Evolutionary conservation across 1,140 invertebrate species (phyloP), one percentile per base, ranked within the genome.

Genomic region (Periplaneta americana): DNA sequence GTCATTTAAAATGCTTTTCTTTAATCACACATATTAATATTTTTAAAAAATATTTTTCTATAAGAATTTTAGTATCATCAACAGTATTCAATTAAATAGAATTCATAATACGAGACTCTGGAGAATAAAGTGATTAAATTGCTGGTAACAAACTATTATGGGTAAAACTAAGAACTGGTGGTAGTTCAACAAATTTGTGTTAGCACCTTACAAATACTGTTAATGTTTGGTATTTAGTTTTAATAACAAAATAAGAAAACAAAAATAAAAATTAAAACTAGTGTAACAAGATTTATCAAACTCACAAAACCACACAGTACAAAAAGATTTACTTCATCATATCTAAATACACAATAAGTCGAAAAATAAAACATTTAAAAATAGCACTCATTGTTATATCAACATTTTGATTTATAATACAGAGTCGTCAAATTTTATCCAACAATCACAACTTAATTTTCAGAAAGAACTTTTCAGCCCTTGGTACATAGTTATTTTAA

Each of bases 201-300:
- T 74, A 80, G 79, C 79, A 80, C 79, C 79, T 74, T 80, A 39
- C n/a, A 74, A 80, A 80, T 80, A 80, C 79, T 80, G 79, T 80
- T 79, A 79, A 33, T 79, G 22, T 79, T 28, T 80, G 66, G 39
- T 66, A 11, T 33, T 32, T 78, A 35, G 35, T 78, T 78, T 1
- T 39, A 37, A 31, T 32, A 76, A 78, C 33, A 78, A 13, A 78
- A 37, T 37, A 6, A 17, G 9, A 78, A 75, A n/a, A n/a, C n/a
- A n/a, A n/a, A n/a, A 32, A 78, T 37, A 37, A 35, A 78, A 35
- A n/a, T n/a, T 2, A 35, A 22, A 34, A 28, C 22, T 78, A 78
- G 6, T 2, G 22, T 66, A 66, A 66, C 48, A 66, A 66, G n/a
- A 66, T n/a, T n/a, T 66, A 78, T 28, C 34, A 37, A 15, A 37